These are phyloP conservation scores for Pollenia angustigena DNA, from an alignment of 2,888 invertebrate genomes.

Conservation along the genomic window DNA sequence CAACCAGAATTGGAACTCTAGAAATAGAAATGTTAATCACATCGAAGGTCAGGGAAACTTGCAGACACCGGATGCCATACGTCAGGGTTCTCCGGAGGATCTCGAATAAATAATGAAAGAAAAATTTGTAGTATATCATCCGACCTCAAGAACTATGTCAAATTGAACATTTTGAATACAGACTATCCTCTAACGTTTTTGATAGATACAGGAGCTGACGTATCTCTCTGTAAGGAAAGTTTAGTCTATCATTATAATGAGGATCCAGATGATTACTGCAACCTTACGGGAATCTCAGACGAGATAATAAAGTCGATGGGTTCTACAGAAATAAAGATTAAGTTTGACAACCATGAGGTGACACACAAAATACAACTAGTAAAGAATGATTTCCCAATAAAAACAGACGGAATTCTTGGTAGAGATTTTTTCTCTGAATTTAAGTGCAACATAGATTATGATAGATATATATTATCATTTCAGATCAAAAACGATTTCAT, in stretches of 20 bases:
- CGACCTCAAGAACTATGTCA: conserved; percentile 23
- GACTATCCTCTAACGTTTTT: conserved; percentile 6
- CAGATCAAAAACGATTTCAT: too few relatives aligned
- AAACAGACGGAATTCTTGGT: conserved; percentile 57
- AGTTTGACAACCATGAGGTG: background rate
- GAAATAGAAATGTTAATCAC: background rate
- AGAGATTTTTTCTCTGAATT: too few relatives aligned
- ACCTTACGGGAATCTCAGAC: conserved; percentile 28
- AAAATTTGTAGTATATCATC: conserved; percentile 23
- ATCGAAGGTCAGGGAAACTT: conserved; percentile 20
- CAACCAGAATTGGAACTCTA: background rate
- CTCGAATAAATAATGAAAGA: background rate
- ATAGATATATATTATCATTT: too few relatives aligned
- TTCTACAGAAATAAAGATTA: conserved; percentile 20
- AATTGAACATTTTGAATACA: conserved; percentile 12
- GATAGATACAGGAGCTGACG: conserved; percentile 35
- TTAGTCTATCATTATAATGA: conserved; percentile 15
- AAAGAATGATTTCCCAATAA: conserved; percentile 39
- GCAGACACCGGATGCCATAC: background rate
- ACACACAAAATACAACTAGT: conserved; percentile 36
- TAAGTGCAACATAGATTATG: too few relatives aligned
- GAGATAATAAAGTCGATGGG: conserved; percentile 41
- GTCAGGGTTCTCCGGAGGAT: conserved; percentile 13
- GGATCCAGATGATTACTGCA: conserved; percentile 30
- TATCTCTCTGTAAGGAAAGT: conserved; percentile 49